Base-by-base conservation (phyloP, 2,797 vertebrate genomes). In the Kryptopterus vitreolus region DNA sequence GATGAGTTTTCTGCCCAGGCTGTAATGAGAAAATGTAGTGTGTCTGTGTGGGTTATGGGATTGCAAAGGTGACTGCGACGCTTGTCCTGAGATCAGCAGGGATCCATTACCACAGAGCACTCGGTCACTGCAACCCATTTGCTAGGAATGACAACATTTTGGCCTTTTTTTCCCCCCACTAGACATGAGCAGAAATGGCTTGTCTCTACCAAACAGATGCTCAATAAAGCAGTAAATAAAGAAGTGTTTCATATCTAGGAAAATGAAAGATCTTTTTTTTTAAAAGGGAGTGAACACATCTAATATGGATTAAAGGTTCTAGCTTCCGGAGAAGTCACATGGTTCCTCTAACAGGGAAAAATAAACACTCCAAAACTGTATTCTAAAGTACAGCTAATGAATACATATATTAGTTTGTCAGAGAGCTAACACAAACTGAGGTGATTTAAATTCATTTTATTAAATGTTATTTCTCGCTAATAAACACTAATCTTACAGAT, bases 81-180 rank as follows among this genome's bases (percentile, higher is more conserved):
- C 89, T 90, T 91, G 93, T 91, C 87, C 90, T 89, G 88, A 89
- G 87, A 92, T 90, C 91, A 83, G 92, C 90, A 89, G 92, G 93
- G 92, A 92, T 93, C 93, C 92, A 95, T 94, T 94, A 94, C 90
- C 82, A 84, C 88, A 86, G 89, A 90, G 90, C 90, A 89, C 84
- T 87, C 85, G 82, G 86, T 89, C 91, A 89, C 86, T 80, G 57
- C 88, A 90, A 90, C 89, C 92, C 90, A 93, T 94, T 93, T 94
- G 91, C 89, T 87, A 86, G 88, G 90, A 94, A 93, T 93, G 92
- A 88, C 86, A 89, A 91, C 89, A 88, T 91, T 90, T 87, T 83
- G 92, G 91, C 92, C 92, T 92, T 43, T 38, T 38, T 38, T 38
- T 38, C 7, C 10, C 10, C 10, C 73, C 90, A 88, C 85, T 86